A percentile compares a stretch with the other conserved stretches of the same genome.
phyloP scores from a whole-genome alignment of 1,140 invertebrate genomes.

The Teleopsis dalmanni region DNA sequence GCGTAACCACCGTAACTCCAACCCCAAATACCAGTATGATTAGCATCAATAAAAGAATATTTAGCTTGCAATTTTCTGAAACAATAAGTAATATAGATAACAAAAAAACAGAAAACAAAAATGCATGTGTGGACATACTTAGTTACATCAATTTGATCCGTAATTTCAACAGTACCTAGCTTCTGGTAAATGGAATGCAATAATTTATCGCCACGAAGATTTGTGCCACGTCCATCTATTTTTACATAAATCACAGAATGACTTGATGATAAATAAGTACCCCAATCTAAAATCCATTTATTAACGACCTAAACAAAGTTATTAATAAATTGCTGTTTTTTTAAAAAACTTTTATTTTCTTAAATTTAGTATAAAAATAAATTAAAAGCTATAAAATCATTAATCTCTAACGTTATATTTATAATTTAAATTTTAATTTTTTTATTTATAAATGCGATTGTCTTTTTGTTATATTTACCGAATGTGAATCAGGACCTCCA shows the following conservation, averaged over 20 bases:
- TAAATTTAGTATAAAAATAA: background rate
- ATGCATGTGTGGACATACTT: conserved; percentile 36
- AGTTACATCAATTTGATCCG: conserved; percentile 64
- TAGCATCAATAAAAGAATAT: conserved; percentile 60
- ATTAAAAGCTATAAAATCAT: background rate
- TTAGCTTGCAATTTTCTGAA: conserved; percentile 53
- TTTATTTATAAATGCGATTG: too few species aligned
- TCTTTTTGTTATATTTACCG: conserved; percentile 49
- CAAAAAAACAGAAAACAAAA: background rate
- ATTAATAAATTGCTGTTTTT: background rate
- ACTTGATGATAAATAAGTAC: conserved; percentile 72
- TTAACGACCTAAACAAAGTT: conserved; percentile 43
- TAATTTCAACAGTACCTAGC: conserved; percentile 80
- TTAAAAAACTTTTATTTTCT: background rate
- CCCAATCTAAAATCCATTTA: conserved; percentile 69
- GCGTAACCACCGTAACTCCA: conserved; percentile 94
- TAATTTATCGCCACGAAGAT: conserved; percentile 73
- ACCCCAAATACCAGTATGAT: conserved; percentile 71
- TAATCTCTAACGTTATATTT: background rate
- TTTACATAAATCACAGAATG: conserved; percentile 76
- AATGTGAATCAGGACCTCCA: conserved; percentile 81
- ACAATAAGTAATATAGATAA: background rate
- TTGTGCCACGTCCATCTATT: conserved; percentile 86
- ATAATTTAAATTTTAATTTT: background rate
- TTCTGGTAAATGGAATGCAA: conserved; percentile 75